Base-by-base conservation (phyloP, 1,140 invertebrate genomes). In the Nixonia krombeini region DNA sequence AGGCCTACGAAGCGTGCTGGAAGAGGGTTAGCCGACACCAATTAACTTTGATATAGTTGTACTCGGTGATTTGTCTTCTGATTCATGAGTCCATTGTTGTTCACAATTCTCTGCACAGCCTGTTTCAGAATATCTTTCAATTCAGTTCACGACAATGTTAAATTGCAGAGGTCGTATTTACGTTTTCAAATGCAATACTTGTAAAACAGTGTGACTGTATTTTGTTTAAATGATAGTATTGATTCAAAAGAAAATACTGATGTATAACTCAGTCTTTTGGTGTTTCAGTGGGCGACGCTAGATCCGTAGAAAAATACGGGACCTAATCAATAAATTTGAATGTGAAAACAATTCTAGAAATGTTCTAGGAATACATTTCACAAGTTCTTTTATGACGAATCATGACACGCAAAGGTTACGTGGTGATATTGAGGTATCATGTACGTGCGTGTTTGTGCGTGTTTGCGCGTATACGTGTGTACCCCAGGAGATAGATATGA, bases 11-110 rank as follows among this genome's bases (percentile, higher is more conserved):
- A 7, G 17, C 8, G n/a, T 23, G 13, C 13, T 18, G 42, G 37
- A 49, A 38, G 64, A 66, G 71, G 71, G 70, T 70, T 65, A 33
- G 56, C 47, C 46, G 68, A 66, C 61, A 49, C 72, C 77, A 81
- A 82, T 80, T 82, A 80, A 68, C 46, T 49, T 41, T 63, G 70
- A 79, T 77, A 75, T 72, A 72, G 70, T 78, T 72, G 66, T 78
- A 72, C 67, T 53, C 51, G 46, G 44, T 42, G 64, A 71, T 73
- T 61, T 65, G 49, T 62, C 67, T 74, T 51, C 10, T 56, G 35
- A 69, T 64, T 62, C 56, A 38, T 21, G 47, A 56, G 45, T 31
- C 35, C 18, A 28, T 55, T 13, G 33, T 17, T 10, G n/a, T 29
- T 15, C 2, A 21, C 31, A 4, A 33, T n/a, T n/a, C n/a, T 35